Conservation (phyloP, 1,140 invertebrate species). For the Heliothis subflexa region DNA sequence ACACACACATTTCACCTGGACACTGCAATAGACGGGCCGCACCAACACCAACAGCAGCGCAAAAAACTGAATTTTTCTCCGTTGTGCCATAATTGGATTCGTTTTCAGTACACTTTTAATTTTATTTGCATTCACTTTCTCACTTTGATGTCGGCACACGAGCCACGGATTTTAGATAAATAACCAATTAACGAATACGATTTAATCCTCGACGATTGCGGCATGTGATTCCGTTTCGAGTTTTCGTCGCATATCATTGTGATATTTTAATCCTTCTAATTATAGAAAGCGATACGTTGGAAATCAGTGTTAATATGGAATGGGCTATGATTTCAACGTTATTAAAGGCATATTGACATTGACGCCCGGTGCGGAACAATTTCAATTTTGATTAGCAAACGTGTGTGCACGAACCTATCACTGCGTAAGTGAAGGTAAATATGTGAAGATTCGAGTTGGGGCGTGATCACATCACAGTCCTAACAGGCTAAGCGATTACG, state of each 20-base stretch:
- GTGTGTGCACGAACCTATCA: constrained; percentile 56
- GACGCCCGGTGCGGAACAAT: constrained; percentile 44
- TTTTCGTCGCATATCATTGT: constrained; percentile 4
- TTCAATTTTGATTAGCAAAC: constrained; percentile 60
- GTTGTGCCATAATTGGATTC: constrained; percentile 79
- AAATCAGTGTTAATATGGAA: constrained; percentile 17
- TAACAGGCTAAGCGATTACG: constrained; percentile 71
- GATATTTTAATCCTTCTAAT: constrained; percentile 25
- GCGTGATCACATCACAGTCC: constrained; percentile 65
- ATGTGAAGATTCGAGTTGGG: constrained; percentile 65
- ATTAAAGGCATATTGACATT: constrained; percentile 47
- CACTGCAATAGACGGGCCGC: constrained; percentile 56
- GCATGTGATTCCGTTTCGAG: constrained; percentile 62
- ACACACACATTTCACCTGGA: constrained; percentile 37
- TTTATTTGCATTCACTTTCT: constrained; percentile 75
- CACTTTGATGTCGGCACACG: constrained; percentile 74
- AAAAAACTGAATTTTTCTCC: constrained; percentile 68
- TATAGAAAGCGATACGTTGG: not conserved
- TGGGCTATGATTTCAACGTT: constrained; percentile 29
- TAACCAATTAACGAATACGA: constrained; percentile 80
- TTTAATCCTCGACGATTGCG: constrained; percentile 62
- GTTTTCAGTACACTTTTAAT: constrained; percentile 77
- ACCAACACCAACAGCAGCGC: constrained; percentile 53
- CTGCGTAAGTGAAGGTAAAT: constrained; percentile 63
- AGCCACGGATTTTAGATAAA: constrained; percentile 75